Conservation (phyloP, 2,797 vertebrate genomes). For the Vespertilio murinus region DNA sequence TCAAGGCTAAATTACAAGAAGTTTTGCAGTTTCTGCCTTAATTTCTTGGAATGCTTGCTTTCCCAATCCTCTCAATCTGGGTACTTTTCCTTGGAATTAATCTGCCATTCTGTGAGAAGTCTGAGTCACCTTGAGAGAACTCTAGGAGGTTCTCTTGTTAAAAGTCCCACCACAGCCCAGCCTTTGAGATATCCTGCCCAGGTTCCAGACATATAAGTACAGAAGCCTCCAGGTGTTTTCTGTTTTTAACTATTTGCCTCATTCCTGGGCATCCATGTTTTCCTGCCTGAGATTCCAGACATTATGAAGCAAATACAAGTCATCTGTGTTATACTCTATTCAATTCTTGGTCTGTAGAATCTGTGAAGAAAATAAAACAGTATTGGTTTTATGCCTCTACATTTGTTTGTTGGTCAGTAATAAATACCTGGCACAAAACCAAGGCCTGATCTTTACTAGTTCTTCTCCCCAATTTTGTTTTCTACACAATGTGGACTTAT, state of each 20-base stretch:
- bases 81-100: background rate
- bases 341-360: background rate
- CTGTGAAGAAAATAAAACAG: background rate
- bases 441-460: background rate
- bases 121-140: background rate
- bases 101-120: background rate
- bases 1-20: background rate
- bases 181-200: background rate
- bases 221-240: background rate
- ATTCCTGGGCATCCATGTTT: background rate
- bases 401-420: background rate
- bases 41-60: background rate
- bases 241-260: background rate
- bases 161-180: background rate
- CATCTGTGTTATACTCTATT: background rate
- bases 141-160: background rate
- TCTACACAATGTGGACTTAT: background rate
- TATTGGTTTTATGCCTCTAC: background rate
- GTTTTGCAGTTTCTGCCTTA: background rate
- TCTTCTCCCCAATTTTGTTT: background rate
- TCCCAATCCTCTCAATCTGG: background rate
- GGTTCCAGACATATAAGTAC: background rate
- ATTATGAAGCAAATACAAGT: background rate
- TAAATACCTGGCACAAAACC: background rate
- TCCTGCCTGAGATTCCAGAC: background rate